These are phyloP conservation scores for Vanessa tameamea DNA, from an alignment of 1,140 invertebrate species.

Conservation along the genomic window DNA sequence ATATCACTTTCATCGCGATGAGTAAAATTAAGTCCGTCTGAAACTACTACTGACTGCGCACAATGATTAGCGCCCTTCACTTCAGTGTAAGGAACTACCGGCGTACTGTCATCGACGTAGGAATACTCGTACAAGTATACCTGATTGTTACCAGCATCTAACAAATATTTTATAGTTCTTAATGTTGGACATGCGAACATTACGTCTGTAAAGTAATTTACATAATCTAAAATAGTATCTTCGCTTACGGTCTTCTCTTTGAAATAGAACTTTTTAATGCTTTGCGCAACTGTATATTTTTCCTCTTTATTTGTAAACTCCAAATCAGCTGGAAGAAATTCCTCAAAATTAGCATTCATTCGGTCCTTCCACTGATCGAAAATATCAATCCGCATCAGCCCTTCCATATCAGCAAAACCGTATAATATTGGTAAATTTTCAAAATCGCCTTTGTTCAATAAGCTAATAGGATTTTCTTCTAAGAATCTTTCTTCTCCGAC, in stretches of 20 bases:
- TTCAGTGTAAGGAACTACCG: constrained; percentile 42
- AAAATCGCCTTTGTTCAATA: constrained; percentile 53
- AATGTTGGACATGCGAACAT: constrained; percentile 51
- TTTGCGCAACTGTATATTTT: constrained; percentile 39
- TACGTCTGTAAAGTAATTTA: constrained; percentile 58
- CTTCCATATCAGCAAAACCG: constrained; percentile 61
- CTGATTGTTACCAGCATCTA: constrained; percentile 46
- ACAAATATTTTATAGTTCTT: constrained; percentile 43
- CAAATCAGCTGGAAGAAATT: constrained; percentile 57
- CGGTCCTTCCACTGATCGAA: constrained; percentile 53
- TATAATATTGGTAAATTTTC: constrained; percentile 53
- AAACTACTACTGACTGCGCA: constrained; percentile 41
- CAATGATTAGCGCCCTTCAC: constrained; percentile 49
- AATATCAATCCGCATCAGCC: constrained; percentile 40
- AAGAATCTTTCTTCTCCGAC: constrained; percentile 54
- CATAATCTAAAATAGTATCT: constrained; percentile 48
- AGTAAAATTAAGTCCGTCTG: constrained; percentile 38
- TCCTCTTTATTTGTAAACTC: constrained; percentile 45
- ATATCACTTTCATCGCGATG: constrained; percentile 18
- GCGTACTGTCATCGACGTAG: constrained; percentile 44
- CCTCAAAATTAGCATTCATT: constrained; percentile 62
- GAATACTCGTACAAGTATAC: constrained; percentile 61
- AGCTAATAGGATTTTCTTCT: constrained; percentile 50
- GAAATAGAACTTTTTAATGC: constrained; percentile 53
- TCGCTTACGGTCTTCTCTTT: constrained; percentile 38